These are phyloP conservation scores for Eurosta solidaginis DNA, from an alignment of 1,140 invertebrate genomes.

Conservation along the genomic window DNA sequence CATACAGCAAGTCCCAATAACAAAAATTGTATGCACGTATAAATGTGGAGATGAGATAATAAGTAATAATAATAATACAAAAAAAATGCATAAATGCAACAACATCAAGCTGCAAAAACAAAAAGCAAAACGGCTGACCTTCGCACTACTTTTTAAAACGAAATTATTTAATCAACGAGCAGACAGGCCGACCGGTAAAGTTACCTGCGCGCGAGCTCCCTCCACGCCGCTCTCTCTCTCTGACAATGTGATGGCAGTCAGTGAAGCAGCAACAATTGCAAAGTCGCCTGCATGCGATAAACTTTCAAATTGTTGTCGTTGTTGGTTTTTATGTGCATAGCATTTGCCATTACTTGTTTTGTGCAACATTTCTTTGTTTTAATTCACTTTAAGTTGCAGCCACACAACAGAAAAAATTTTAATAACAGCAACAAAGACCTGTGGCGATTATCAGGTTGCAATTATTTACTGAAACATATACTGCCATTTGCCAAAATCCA, in stretches of 20 bases:
- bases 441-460: not conserved
- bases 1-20: not conserved
- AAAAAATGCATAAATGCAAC: conserved; percentile 29
- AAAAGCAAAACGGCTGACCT: conserved; percentile 42
- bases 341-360: conserved; percentile 22
- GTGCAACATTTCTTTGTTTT: conserved; percentile 4
- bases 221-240: not conserved
- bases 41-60: conserved; percentile 11
- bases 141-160: conserved; percentile 48
- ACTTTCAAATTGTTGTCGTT: not conserved
- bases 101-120: conserved; percentile 13
- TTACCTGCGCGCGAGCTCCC: not conserved
- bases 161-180: conserved; percentile 35
- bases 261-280: not conserved
- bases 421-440: not conserved
- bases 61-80: not conserved
- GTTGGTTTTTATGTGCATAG: not conserved
- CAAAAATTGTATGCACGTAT: not conserved
- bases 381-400: not conserved
- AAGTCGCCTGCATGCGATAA: not conserved
- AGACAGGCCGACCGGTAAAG: not conserved
- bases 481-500: not conserved
- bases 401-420: not conserved
- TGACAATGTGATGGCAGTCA: not conserved
- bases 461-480: conserved; percentile 9